Base-by-base conservation (phyloP, 2,888 invertebrate species). In the Chrysolina oricalcia region DNA sequence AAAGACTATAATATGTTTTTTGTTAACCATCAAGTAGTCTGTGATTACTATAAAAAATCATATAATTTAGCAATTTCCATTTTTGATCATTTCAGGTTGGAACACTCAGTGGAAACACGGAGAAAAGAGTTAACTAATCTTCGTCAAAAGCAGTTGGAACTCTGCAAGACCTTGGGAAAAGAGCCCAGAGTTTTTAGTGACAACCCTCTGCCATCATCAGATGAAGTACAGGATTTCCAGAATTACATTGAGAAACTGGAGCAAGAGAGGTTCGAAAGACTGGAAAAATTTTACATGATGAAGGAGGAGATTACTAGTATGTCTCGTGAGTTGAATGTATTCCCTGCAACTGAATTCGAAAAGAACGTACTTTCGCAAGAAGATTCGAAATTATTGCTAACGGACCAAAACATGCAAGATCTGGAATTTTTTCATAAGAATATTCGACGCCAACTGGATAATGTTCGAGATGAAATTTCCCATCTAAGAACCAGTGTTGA, bases 361-460 rank as follows among this genome's bases (percentile, higher is more conserved):
- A 82, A 83, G 17, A 80, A 83, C 5, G 79, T 89, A 0, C 78
- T 92, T 0, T 87, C 83, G 11, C 80, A 89, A 0, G 88, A 90
- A 70, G 89, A 89, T 23, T 85, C 88, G 0, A 86, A 88, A 21
- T 93, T 94, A 84, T 89, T 90, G 72, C 90, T 93, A 4, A 92
- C 91, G 0, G 90, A 91, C 70, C 88, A 90, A 15, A 94, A 94
- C 75, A 92, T 95, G 90, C 89, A 89, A 67, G 90, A 91, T 48
- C 87, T 95, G 0, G 89, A 90, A 0, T 89, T 91, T 70, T 89
- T 94, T 76, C 90, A 90, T 15, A 90, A 91, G 66, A 89, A 90
- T 5, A 87, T 94, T 67, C 90, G 91, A 56, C 89, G 90, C 23
- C 91, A 92, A 83, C 90, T 91, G 43, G 89, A 92, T 53, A 90